Evolutionary conservation across 1,140 invertebrate species (phyloP), one percentile per base, ranked within the genome.

Genomic region (Tetraneura akinire): DNA sequence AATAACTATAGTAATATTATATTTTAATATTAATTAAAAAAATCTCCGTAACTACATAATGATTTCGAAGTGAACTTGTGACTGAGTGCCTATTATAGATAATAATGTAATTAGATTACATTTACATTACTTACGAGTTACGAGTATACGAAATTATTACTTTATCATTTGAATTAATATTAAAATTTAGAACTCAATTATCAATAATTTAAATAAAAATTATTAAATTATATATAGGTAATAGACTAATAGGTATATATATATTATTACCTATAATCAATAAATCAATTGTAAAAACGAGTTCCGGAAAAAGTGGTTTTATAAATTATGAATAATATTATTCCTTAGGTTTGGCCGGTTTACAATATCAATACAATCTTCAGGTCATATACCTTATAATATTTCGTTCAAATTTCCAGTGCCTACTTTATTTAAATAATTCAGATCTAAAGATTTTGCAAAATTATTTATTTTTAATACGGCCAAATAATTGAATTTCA

Each of bases 251-350:
- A n/a, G n/a, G 32, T 37, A 37, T 37, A 8, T 37, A 37, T 3
- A 14, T n/a, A n/a, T n/a, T 53, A 37, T 42, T 62, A 29, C n/a
- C 51, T n/a, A 13, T 47, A 47, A 68, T 68, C 66, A 26, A 68
- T 68, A 71, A 51, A 71, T 49, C 26, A 57, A 21, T 55, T 32
- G 71, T 74, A 55, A 60, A 78, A 78, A 78, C 55, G 4, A 62
- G 74, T 78, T 78, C 55, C 55, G 37, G 74, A 78, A 78, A 73
- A 78, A 78, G 74, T 78, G 16, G 74, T 78, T 57, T 60, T 26
- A 42, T 60, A 57, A 74, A 42, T 76, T 14, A 78, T 60, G 55
- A 78, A 62, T 78, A 78, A 62, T 45, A 47, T 78, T 62, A 60
- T 47, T 78, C 3, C 9, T 14, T 62, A 62, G 55, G 55, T 62